Conservation (phyloP, 2,797 vertebrate species). For the Oreochromis grahami region DNA sequence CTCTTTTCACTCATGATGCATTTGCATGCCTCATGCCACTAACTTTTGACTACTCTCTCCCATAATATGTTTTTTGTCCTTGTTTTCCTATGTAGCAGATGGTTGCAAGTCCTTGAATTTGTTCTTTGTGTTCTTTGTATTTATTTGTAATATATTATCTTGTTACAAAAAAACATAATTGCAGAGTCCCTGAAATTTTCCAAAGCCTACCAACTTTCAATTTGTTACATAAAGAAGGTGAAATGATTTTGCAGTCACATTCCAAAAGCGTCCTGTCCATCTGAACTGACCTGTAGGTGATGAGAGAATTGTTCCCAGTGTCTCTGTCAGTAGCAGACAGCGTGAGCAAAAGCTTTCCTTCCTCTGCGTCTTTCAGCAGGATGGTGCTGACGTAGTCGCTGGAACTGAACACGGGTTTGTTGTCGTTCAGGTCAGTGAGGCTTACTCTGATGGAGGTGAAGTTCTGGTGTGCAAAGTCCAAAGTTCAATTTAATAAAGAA, state of each 20-base stretch:
- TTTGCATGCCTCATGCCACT: background rate
- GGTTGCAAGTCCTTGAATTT: background rate
- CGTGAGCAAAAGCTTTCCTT: slow-evolving; percentile 60
- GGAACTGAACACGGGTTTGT: slow-evolving; percentile 70
- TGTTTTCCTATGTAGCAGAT: background rate
- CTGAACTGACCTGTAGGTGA: slow-evolving; percentile 75
- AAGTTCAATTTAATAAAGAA: background rate
- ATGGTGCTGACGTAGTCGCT: slow-evolving; percentile 54
- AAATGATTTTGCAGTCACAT: background rate
- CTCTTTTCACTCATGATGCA: background rate
- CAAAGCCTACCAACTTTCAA: accelerated
- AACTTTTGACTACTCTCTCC: background rate
- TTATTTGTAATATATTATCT: background rate
- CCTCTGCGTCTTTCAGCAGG: slow-evolving; percentile 56
- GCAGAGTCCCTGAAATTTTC: background rate
- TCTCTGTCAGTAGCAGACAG: slow-evolving; percentile 74
- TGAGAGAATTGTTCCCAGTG: slow-evolving; percentile 62
- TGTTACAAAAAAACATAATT: background rate
- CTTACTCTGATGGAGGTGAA: slow-evolving; percentile 65
- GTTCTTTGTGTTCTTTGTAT: background rate
- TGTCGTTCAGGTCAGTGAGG: slow-evolving; percentile 76
- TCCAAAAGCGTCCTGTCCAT: background rate
- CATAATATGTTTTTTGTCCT: background rate
- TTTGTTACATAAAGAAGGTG: background rate
- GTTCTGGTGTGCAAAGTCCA: slow-evolving; percentile 55